Evolutionary conservation across 2,113 vertebrate genomes (phyloP), one percentile per base, ranked within the genome.

Genomic region (Oncorhynchus masou): DNA sequence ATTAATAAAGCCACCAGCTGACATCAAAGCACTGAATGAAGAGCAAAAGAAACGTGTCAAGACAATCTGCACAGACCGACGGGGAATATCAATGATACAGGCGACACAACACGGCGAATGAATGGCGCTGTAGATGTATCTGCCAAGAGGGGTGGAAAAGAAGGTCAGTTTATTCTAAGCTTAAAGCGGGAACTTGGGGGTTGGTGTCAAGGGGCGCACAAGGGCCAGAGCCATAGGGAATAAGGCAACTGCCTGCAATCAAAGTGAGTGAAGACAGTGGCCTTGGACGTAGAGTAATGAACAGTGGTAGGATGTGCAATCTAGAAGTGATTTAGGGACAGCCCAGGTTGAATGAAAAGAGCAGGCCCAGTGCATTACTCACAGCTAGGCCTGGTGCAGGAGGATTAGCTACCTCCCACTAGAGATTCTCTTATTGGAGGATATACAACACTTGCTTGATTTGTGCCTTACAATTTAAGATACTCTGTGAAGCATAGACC

Each of bases 1-100:
- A 62, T 22, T 2, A 62, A 24, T 11, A 62, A 62, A 24, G 19
- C 59, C 8, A 3, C n/a, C 59, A 22, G 19, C 59, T 86, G 79
- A 81, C 85, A 85, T 88, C 77, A 87, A 88, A 88, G 87, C 73
- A 66, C 31, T 29, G 77, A 79, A 83, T 75, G 74, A 85, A 77
- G 70, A 22, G 59, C 59, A 62, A 75, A 75, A 3, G 8, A 81
- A 77, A 89, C 83, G 66, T 84, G 74, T 70, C 77, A 87, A 83
- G 80, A 81, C 57, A 87, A 86, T 87, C 79, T 83, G 70, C 60
- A 82, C 68, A 60, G 74, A 71, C 75, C 75, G 79, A 74, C 68
- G 12, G 74, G 80, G 66, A 6, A 74, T 68, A 71, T 51, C 11
- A 39, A 20, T 71, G 20, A 49, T 65, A 22, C 31, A 71, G 16